Conservation (phyloP, 2,888 invertebrate species). For the Pantelozetes paolii region DNA sequence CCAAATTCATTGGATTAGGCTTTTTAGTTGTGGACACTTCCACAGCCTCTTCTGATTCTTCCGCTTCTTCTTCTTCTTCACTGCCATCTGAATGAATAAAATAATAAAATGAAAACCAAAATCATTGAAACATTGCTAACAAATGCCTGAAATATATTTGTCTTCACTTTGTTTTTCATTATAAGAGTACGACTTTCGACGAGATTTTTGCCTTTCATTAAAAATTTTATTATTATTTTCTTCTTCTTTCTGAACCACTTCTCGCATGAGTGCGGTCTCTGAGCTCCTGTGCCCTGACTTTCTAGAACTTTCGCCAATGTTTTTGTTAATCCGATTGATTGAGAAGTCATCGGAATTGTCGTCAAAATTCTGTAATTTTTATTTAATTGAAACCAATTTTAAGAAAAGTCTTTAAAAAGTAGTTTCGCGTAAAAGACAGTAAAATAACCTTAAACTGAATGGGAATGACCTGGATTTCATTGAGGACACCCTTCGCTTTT, state of each 20-base stretch:
- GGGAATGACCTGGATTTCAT: conserved; percentile 27
- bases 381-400: neutral
- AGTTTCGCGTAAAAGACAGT: neutral
- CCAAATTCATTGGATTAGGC: neutral
- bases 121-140: too few relatives aligned
- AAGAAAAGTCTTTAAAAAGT: conserved; percentile 1
- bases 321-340: conserved; percentile 31
- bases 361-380: conserved; percentile 13
- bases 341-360: conserved; percentile 32
- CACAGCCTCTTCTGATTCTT: conserved; percentile 7
- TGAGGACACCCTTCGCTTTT: conserved; percentile 35
- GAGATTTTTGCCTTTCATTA: neutral
- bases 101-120: neutral
- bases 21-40: conserved; percentile 22
- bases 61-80: conserved; percentile 7
- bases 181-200: neutral
- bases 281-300: conserved; percentile 4
- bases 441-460: neutral
- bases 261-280: conserved; percentile 22
- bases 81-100: neutral
- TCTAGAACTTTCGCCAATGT: conserved; percentile 2
- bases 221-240: neutral
- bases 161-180: neutral
- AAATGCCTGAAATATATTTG: neutral
- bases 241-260: conserved; percentile 15